Conservation (phyloP, 2,113 vertebrate species). For the Serinus canaria region DNA sequence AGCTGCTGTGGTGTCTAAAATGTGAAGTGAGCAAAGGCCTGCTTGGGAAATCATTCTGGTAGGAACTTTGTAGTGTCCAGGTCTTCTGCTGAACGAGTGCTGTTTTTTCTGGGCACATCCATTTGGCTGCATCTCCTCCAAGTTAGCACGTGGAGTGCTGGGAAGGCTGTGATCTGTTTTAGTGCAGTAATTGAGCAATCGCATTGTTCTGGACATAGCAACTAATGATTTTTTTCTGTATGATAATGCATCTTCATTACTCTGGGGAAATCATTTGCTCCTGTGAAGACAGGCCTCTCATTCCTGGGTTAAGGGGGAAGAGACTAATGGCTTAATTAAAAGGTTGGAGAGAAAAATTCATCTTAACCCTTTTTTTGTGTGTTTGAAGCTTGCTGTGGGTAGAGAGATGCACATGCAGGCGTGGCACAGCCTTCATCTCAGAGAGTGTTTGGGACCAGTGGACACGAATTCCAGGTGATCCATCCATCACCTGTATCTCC, state of each 20-base stretch:
- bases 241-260: constrained; percentile 62
- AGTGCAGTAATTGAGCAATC: constrained; percentile 17
- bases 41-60: background rate
- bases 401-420: background rate
- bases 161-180: background rate
- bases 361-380: background rate
- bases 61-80: background rate
- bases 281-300: constrained; percentile 33
- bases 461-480: background rate
- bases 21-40: background rate
- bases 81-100: background rate
- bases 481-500: background rate
- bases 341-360: constrained; percentile 15
- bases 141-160: background rate
- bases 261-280: constrained; percentile 56
- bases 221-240: constrained; percentile 48
- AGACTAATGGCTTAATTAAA: constrained; percentile 59
- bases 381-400: background rate
- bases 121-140: background rate
- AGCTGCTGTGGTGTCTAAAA: background rate
- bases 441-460: background rate
- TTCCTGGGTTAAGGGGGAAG: constrained; percentile 51
- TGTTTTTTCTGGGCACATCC: background rate
- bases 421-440: background rate
- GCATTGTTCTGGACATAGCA: constrained; percentile 19